These are phyloP conservation scores for Aleiodes sp. DNA, from an alignment of 1,140 invertebrate genomes.

Conservation along the genomic window DNA sequence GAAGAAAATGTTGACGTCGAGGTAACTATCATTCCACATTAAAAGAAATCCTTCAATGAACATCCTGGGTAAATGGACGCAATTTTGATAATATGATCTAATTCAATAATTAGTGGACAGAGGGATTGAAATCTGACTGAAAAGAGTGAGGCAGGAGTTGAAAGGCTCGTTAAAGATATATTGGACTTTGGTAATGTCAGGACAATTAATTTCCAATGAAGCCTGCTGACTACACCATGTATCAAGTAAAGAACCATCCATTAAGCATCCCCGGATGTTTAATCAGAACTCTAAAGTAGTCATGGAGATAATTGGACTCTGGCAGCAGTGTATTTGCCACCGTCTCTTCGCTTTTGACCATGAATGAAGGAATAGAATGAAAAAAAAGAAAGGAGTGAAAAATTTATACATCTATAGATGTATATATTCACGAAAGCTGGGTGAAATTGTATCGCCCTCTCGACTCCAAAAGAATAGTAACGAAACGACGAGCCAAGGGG, in stretches of 20 bases:
- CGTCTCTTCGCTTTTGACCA: conserved; percentile 18
- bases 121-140: neutral
- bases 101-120: no score
- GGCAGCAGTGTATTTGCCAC: conserved; percentile 5
- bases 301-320: conserved; percentile 49
- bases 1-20: no score
- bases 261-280: conserved; percentile 49
- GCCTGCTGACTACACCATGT: conserved; percentile 7
- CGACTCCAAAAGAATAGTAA: conserved; percentile 46
- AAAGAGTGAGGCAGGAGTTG: neutral
- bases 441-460: conserved; percentile 52
- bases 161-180: neutral
- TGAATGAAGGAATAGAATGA: conserved; percentile 37
- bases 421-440: conserved; percentile 6
- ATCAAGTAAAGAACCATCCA: conserved; percentile 43
- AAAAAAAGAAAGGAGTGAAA: conserved; percentile 3
- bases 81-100: no score
- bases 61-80: no score
- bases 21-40: no score
- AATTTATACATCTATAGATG: neutral
- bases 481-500: conserved; percentile 40
- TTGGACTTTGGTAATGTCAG: neutral
- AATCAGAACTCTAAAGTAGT: conserved; percentile 57
- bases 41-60: no score
- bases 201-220: conserved; percentile 29